These are phyloP conservation scores for Panthera tigris DNA, from an alignment of 2,113 vertebrate genomes.

Conservation along the genomic window DNA sequence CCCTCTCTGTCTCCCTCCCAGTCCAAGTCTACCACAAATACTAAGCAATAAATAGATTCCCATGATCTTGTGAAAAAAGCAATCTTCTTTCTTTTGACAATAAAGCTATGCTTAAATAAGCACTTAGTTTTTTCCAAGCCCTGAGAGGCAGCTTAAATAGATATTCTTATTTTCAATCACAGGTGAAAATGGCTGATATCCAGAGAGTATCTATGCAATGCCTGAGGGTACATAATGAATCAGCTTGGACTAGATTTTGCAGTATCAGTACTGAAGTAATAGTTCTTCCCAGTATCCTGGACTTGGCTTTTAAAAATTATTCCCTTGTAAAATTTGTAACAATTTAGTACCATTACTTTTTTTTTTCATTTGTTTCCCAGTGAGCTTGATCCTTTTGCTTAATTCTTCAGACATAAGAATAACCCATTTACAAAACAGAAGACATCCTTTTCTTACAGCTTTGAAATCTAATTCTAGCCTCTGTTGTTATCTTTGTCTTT, in stretches of 20 bases:
- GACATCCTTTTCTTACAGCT: neutral
- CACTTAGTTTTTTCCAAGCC: neutral
- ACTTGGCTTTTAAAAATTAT: neutral
- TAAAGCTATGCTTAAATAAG: neutral
- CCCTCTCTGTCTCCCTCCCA: no score
- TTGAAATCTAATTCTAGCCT: neutral
- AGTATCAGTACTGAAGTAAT: slow-evolving; percentile 11
- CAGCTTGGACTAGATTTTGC: neutral
- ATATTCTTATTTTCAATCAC: neutral
- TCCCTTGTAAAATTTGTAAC: neutral
- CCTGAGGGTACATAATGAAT: slow-evolving; percentile 3
- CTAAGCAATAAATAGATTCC: neutral
- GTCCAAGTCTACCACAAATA: neutral
- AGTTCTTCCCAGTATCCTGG: neutral
- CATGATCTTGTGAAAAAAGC: neutral
- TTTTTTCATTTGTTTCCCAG: slow-evolving; percentile 22
- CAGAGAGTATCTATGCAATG: neutral
- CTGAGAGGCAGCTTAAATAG: neutral
- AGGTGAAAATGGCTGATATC: slow-evolving; percentile 11
- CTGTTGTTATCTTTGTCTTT: neutral
- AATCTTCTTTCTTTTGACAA: neutral
- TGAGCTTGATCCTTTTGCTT: neutral
- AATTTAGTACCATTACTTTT: neutral
- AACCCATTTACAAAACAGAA: neutral
- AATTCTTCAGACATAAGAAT: neutral